These are phyloP conservation scores for Hephaestus fuliginosus DNA, from an alignment of 2,797 vertebrate species.

Conservation along the genomic window DNA sequence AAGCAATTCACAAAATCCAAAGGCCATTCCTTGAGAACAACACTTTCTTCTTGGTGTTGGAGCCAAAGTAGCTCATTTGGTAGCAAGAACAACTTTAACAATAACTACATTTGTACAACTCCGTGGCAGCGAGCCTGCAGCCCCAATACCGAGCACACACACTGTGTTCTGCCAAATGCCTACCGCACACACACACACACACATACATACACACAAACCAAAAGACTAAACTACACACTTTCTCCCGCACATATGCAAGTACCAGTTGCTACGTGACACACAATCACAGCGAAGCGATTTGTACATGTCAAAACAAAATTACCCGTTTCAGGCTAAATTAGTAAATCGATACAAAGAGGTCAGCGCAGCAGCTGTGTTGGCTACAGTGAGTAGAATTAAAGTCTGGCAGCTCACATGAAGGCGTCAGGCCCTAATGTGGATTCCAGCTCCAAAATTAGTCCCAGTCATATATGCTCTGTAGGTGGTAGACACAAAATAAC, in stretches of 20 bases:
- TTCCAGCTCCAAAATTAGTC: conserved; percentile 12
- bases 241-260: conserved; percentile 48
- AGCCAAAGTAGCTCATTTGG: conserved; percentile 31
- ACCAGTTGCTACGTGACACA: conserved; percentile 52
- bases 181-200: conserved; percentile 21
- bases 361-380: conserved; percentile 59
- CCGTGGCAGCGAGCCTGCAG: conserved; percentile 40
- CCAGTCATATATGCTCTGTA: background rate
- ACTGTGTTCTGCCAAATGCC: conserved; percentile 49
- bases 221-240: conserved; percentile 22
- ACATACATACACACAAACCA: background rate
- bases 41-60: conserved; percentile 5
- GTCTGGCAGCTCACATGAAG: conserved; percentile 36
- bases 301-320: conserved; percentile 61
- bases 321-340: conserved; percentile 53
- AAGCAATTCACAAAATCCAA: conserved; percentile 1
- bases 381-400: conserved; percentile 32
- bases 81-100: conserved; percentile 50
- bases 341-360: conserved; percentile 52
- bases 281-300: conserved; percentile 32
- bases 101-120: conserved; percentile 48
- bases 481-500: background rate
- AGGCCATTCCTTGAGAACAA: background rate
- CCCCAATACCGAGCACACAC: conserved; percentile 33
- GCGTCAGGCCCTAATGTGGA: background rate